Evolutionary conservation across 2,888 invertebrate genomes (phyloP).

Genomic region (Drosophila putrida): DNA sequence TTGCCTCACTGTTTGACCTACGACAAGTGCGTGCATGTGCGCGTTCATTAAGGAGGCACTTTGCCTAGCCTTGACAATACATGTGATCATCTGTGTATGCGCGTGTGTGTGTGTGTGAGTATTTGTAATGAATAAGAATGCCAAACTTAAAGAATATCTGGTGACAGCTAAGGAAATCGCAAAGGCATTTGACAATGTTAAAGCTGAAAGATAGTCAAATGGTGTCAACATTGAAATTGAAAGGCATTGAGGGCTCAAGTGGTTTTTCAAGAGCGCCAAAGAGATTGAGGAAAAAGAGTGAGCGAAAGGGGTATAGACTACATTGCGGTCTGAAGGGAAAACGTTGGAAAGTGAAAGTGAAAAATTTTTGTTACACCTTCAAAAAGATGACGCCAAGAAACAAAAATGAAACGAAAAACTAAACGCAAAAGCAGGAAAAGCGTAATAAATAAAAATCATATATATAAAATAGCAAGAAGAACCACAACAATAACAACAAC

Average conservation of each 20-base stretch:
- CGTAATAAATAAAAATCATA: constrained; percentile 55
- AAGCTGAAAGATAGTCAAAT: constrained; percentile 49
- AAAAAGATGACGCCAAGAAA: constrained; percentile 23
- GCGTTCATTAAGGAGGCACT: constrained; percentile 28
- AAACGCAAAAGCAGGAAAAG: constrained; percentile 40
- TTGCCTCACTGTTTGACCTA: constrained; percentile 12
- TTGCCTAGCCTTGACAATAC: constrained; percentile 51
- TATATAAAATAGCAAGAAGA: constrained; percentile 21
- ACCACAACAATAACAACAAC: constrained; percentile 19
- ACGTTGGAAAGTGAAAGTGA: constrained; percentile 64
- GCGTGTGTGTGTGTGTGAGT: neutral
- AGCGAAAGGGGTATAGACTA: neutral
- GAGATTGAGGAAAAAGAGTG: neutral
- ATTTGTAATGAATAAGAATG: neutral
- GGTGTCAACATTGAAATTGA: constrained; percentile 41
- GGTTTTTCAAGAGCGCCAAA: constrained; percentile 27
- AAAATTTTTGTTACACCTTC: constrained; percentile 48
- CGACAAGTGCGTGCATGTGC: constrained; percentile 30
- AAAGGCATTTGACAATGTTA: constrained; percentile 35
- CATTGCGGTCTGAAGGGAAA: constrained; percentile 6
- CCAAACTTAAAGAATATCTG: constrained; percentile 2
- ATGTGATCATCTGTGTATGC: constrained; percentile 7
- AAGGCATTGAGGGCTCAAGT: constrained; percentile 34
- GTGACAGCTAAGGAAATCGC: constrained; percentile 22
- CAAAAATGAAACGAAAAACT: constrained; percentile 31